phyloP scores from a whole-genome alignment of 2,888 invertebrate species.

The Ellobium chinense region DNA sequence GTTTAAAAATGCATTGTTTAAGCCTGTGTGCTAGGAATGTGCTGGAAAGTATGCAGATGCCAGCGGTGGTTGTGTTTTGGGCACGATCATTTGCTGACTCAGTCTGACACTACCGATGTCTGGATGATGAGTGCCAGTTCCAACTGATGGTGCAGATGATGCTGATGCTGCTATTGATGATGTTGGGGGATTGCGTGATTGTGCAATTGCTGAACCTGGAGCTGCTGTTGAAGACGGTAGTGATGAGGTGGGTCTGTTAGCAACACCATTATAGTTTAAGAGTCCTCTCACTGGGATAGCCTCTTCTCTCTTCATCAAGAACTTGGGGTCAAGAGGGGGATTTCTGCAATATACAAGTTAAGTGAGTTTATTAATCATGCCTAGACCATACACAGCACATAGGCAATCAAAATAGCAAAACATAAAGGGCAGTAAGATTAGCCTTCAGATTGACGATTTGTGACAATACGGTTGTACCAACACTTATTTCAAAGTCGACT shows the following conservation, averaged over 20 bases:
- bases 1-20: no score
- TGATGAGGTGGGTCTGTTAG: slow-evolving; percentile 9
- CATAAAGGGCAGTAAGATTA: neutral
- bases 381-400: no score
- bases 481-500: no score
- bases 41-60: slow-evolving; percentile 74
- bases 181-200: neutral
- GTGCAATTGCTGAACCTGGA: neutral
- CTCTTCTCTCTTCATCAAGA: slow-evolving; percentile 70
- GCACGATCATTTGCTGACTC: slow-evolving; percentile 68
- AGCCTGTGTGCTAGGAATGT: slow-evolving; percentile 52
- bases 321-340: slow-evolving; percentile 72
- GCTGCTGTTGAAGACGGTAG: slow-evolving; percentile 2
- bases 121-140: neutral
- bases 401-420: neutral
- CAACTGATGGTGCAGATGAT: neutral
- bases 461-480: no score
- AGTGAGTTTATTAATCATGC: no score
- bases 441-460: no score
- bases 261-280: slow-evolving; percentile 26
- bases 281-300: slow-evolving; percentile 67
- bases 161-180: slow-evolving; percentile 1
- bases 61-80: slow-evolving; percentile 64
- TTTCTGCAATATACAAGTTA: no score
- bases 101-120: slow-evolving; percentile 54